Conservation (phyloP, 1,140 invertebrate species). For the Panonychus citri region DNA sequence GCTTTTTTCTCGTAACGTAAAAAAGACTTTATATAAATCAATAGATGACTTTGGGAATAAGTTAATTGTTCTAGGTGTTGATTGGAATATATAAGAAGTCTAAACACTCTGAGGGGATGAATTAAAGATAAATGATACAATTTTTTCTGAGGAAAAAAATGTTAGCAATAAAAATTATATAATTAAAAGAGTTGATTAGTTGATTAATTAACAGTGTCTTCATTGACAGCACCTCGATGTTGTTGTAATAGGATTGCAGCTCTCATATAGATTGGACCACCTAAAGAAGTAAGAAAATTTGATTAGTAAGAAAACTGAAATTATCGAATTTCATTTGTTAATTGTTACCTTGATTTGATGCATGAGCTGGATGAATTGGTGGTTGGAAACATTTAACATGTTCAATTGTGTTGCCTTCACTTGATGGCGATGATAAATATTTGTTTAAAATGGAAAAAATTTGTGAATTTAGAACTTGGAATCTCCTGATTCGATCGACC, state of each 20-base stretch:
- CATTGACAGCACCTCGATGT: background rate
- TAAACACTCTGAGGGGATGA: too few relatives aligned
- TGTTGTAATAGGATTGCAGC: constrained; percentile 10
- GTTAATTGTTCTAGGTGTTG: too few relatives aligned
- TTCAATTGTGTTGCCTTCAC: constrained; percentile 64
- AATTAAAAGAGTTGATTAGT: too few relatives aligned
- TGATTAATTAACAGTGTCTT: background rate
- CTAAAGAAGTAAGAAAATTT: too few relatives aligned
- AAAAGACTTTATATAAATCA: too few relatives aligned
- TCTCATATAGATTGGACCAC: constrained; percentile 11
- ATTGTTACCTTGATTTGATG: background rate
- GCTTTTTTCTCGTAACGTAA: too few relatives aligned
- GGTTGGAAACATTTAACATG: constrained; percentile 92
- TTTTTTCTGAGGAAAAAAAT: too few relatives aligned
- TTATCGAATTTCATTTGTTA: background rate
- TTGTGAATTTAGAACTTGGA: constrained; percentile 94
- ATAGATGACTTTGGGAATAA: too few relatives aligned
- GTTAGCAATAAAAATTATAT: too few relatives aligned
- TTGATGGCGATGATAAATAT: constrained; percentile 44
- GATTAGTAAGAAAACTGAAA: background rate
- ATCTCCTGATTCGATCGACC: constrained; percentile 87
- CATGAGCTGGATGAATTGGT: constrained; percentile 40
- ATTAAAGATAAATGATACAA: too few relatives aligned
- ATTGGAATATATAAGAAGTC: too few relatives aligned
- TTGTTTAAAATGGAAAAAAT: constrained; percentile 93